These are phyloP conservation scores for Hydraecia micacea DNA, from an alignment of 2,888 invertebrate species.

Conservation along the genomic window DNA sequence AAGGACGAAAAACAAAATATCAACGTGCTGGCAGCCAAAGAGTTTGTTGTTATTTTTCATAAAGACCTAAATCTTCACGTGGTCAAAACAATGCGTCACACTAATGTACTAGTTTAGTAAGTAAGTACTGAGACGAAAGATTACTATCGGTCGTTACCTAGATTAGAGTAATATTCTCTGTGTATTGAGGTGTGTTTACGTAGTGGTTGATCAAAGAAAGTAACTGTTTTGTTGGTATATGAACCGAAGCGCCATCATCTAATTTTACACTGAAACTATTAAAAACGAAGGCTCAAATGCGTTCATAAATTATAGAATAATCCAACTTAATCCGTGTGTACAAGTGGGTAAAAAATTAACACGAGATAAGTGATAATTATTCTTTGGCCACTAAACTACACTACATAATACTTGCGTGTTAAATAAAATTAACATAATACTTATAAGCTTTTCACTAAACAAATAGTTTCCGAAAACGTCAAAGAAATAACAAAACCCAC, in stretches of 20 bases:
- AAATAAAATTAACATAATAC: neutral
- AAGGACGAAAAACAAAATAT: neutral
- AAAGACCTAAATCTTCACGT: slow-evolving; percentile 23
- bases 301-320: neutral
- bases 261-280: neutral
- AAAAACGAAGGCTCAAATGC: neutral
- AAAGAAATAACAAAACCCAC: slow-evolving; percentile 26
- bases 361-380: neutral
- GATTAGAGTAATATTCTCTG: slow-evolving; percentile 28
- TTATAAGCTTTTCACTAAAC: neutral
- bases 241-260: neutral
- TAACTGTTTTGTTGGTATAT: neutral
- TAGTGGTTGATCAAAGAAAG: slow-evolving; percentile 17
- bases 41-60: slow-evolving; percentile 9
- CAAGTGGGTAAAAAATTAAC: too few species aligned
- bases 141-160: slow-evolving; percentile 15
- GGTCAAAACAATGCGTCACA: slow-evolving; percentile 35
- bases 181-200: slow-evolving; percentile 7
- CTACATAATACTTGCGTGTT: neutral
- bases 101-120: slow-evolving; percentile 33
- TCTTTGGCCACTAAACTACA: too few species aligned
- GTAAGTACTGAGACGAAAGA: slow-evolving; percentile 35
- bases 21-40: slow-evolving; percentile 6
- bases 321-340: neutral
- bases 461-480: slow-evolving; percentile 11